These are phyloP conservation scores for Drosophila tsacasi DNA, from an alignment of 1,140 invertebrate species.

Conservation along the genomic window DNA sequence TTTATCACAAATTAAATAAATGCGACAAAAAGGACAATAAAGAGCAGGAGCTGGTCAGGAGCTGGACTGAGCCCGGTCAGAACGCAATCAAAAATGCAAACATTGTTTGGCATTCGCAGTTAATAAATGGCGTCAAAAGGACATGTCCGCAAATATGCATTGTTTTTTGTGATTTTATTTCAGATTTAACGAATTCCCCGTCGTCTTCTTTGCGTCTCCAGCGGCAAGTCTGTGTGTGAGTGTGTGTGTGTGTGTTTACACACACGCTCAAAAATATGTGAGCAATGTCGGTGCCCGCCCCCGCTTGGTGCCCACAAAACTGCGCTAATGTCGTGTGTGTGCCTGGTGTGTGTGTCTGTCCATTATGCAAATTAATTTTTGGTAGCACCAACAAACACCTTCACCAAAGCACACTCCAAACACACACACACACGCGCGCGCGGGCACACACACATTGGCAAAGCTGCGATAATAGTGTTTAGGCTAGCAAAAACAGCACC, in stretches of 20 bases:
- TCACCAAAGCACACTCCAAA: constrained; percentile 16
- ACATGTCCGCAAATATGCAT: constrained; percentile 42
- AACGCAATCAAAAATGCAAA: constrained; percentile 63
- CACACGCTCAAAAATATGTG: constrained; percentile 41
- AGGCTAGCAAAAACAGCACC: constrained; percentile 42
- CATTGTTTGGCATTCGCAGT: constrained; percentile 53
- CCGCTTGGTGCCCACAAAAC: constrained; percentile 9
- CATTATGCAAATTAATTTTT: constrained; percentile 83
- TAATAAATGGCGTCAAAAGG: constrained; percentile 58
- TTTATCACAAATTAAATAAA: constrained; percentile 42
- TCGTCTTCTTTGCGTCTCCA: constrained; percentile 15
- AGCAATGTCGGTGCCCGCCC: constrained; percentile 32
- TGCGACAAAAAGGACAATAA: constrained; percentile 9
- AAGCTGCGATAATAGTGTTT: constrained; percentile 68
- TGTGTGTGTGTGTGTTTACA: neutral
- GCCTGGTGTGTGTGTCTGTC: constrained; percentile 22
- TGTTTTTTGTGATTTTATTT: constrained; percentile 55
- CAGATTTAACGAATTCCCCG: constrained; percentile 49
- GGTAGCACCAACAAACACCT: constrained; percentile 68
- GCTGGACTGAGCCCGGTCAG: neutral
- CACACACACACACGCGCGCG: neutral
- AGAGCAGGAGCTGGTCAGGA: neutral
- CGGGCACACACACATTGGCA: constrained; percentile 1
- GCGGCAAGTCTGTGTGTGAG: neutral
- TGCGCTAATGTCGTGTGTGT: constrained; percentile 38